A percentile compares a stretch with the other conserved stretches of the same genome.
Evolutionary conservation across 2,113 vertebrate species (phyloP).

Genomic region (Forbesichthys papilliferus): DNA sequence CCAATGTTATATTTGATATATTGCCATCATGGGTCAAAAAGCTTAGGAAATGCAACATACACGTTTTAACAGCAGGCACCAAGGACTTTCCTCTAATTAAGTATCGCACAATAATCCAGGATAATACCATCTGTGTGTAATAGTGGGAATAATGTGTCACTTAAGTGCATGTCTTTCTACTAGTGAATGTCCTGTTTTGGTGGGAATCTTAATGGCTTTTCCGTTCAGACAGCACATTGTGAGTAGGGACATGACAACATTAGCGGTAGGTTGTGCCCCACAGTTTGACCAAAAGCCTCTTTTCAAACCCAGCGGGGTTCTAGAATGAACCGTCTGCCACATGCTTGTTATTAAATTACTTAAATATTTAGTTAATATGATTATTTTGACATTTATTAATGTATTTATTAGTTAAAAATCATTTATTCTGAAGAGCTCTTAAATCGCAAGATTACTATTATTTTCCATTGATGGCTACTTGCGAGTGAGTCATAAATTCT

Average conservation of each 20-base stretch:
- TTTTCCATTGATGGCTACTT: background rate
- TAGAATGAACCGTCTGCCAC: no score
- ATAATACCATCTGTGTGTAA: background rate
- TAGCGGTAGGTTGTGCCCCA: background rate
- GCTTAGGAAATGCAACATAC: no score
- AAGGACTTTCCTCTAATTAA: background rate
- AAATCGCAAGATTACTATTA: background rate
- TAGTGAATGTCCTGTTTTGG: background rate
- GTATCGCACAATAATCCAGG: background rate
- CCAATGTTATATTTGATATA: no score
- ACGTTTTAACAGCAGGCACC: no score
- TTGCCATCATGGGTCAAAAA: no score
- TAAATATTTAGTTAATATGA: background rate
- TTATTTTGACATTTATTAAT: background rate
- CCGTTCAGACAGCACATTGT: background rate
- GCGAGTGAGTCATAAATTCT: background rate
- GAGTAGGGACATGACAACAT: background rate
- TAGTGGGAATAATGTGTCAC: background rate
- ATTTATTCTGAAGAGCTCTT: background rate
- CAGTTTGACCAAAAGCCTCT: no score
- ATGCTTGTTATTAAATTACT: background rate
- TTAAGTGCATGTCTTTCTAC: background rate
- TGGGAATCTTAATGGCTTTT: background rate
- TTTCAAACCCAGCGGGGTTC: no score
- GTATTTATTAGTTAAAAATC: background rate